A percentile compares a stretch with the other conserved stretches of the same genome.
Evolutionary conservation across 1,140 invertebrate genomes (phyloP).

Genomic region (Bombus superbus): DNA sequence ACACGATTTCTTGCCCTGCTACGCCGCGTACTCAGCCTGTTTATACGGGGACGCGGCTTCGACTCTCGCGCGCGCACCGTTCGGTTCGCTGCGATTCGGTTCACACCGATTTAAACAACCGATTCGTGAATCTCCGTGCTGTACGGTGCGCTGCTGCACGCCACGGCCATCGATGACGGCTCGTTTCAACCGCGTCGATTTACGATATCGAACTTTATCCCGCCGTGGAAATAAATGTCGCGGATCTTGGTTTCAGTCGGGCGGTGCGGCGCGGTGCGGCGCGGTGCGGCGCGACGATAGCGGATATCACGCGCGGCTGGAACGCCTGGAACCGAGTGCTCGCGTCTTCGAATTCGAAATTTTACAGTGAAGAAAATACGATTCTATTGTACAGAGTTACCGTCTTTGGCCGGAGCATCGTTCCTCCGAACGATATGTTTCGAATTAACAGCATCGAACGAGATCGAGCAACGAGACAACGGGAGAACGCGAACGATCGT

Average conservation of each 20-base stretch:
- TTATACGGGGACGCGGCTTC: constrained; percentile 41
- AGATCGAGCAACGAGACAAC: neutral
- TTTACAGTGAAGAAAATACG: neutral
- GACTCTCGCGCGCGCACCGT: neutral
- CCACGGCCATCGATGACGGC: constrained; percentile 31
- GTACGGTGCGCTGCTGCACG: neutral
- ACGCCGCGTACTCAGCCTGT: constrained; percentile 20
- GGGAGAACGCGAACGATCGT: neutral
- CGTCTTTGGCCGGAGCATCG: neutral
- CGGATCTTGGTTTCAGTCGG: neutral
- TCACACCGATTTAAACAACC: constrained; percentile 54
- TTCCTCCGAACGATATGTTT: neutral
- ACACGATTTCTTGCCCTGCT: constrained; percentile 62
- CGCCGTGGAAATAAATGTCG: constrained; percentile 18
- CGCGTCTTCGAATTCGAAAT: constrained; percentile 18
- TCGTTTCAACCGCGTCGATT: constrained; percentile 42
- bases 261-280: no score
- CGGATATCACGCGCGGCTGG: neutral
- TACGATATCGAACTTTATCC: constrained; percentile 43
- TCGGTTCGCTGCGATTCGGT: constrained; percentile 14
- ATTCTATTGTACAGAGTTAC: no score
- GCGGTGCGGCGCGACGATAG: neutral
- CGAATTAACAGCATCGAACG: neutral
- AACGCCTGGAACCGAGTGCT: neutral
- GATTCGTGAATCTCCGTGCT: constrained; percentile 33